phyloP scores from a whole-genome alignment of 2,113 vertebrate genomes.

The Malaclemys terrapin region DNA sequence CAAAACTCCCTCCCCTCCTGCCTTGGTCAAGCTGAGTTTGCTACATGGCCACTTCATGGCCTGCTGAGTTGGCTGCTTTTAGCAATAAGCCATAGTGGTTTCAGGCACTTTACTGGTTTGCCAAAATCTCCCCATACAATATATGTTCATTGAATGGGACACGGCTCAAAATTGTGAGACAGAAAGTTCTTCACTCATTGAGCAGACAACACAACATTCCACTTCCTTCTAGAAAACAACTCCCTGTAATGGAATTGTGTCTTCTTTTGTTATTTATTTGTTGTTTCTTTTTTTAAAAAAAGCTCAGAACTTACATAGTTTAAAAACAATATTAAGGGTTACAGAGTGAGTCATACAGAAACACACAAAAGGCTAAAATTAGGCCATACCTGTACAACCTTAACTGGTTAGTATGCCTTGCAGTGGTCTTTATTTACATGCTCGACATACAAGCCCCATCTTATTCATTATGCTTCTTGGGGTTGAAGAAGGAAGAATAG shows the following conservation, averaged over 20 bases:
- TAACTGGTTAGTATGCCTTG: background rate
- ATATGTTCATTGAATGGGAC: background rate
- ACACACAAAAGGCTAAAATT: background rate
- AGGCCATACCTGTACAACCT: background rate
- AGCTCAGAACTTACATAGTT: background rate
- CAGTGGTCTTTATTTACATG: background rate
- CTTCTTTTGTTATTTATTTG: background rate
- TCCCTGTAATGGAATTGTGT: rapidly evolving
- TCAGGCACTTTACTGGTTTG: no score
- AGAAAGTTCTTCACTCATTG: rapidly evolving
- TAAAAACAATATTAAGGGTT: background rate
- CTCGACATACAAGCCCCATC: background rate
- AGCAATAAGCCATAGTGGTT: no score
- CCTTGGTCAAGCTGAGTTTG: no score
- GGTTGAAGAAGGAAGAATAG: background rate
- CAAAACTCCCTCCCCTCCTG: no score
- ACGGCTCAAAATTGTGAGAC: background rate
- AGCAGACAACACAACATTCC: rapidly evolving
- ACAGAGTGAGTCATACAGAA: background rate
- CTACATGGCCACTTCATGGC: no score
- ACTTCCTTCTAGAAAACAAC: background rate
- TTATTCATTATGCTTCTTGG: background rate
- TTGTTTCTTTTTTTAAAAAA: background rate
- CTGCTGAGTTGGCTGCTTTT: no score
- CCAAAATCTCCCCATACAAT: no score